Conservation (phyloP, 2,888 invertebrate genomes). For the Branchipolynoe longqiensis region DNA sequence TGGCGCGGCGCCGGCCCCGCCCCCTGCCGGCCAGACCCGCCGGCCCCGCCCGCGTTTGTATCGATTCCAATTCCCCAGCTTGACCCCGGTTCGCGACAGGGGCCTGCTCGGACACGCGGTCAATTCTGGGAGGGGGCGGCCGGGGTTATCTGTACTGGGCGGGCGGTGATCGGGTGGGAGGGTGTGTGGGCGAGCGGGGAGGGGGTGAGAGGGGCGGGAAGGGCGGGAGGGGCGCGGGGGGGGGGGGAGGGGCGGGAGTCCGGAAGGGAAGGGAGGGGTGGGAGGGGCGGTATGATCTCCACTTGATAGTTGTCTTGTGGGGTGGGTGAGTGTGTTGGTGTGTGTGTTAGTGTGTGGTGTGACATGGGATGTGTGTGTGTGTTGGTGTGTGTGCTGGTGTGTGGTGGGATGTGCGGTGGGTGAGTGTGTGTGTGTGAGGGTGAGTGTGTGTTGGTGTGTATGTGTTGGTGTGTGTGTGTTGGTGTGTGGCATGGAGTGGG, state of each 20-base stretch:
- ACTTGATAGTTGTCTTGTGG: too few relatives aligned
- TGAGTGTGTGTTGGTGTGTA: too few relatives aligned
- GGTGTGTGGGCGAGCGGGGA: background rate
- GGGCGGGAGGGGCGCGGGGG: background rate
- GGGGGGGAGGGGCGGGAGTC: background rate
- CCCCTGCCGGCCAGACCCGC: background rate
- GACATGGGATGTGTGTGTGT: too few relatives aligned
- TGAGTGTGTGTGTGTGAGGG: too few relatives aligned
- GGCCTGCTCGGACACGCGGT: slow-evolving; percentile 8
- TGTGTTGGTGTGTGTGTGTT: too few relatives aligned
- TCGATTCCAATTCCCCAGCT: slow-evolving; percentile 48
- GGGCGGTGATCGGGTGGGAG: background rate
- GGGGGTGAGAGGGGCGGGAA: background rate
- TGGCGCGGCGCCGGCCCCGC: background rate
- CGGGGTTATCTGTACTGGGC: background rate
- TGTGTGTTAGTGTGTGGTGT: too few relatives aligned
- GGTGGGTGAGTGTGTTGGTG: too few relatives aligned
- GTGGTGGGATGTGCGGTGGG: too few relatives aligned
- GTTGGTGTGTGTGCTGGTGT: too few relatives aligned
- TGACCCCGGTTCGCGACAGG: slow-evolving; percentile 35
- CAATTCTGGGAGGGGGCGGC: slow-evolving; percentile 17
- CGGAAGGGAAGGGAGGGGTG: too few relatives aligned
- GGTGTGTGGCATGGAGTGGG: too few relatives aligned
- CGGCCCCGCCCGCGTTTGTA: background rate
- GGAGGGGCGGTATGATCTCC: too few relatives aligned